These are phyloP conservation scores for Sminthurides bifidus DNA, from an alignment of 1,140 invertebrate genomes.

Conservation along the genomic window DNA sequence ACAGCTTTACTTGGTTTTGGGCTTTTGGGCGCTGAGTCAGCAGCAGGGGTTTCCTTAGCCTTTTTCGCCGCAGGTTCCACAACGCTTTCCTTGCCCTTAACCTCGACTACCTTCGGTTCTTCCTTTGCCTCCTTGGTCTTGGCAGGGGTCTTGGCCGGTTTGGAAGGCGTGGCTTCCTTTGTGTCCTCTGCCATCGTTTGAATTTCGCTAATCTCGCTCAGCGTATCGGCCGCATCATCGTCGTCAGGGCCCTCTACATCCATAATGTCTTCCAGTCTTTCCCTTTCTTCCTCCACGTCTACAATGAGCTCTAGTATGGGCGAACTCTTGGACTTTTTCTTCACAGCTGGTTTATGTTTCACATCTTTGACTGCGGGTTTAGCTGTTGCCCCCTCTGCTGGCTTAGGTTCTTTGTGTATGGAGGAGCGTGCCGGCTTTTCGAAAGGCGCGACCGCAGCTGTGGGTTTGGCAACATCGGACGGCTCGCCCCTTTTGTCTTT, in stretches of 20 bases:
- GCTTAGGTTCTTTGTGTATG: slow-evolving; percentile 44
- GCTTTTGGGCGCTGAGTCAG: slow-evolving; percentile 16
- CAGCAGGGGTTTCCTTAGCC: not conserved
- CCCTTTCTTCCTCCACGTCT: slow-evolving; percentile 25
- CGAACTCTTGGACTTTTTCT: slow-evolving; percentile 33
- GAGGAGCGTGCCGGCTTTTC: not conserved
- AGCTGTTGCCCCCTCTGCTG: not conserved
- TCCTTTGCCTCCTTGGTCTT: slow-evolving; percentile 8
- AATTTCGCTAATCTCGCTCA: slow-evolving; percentile 32
- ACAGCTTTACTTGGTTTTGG: slow-evolving; percentile 32
- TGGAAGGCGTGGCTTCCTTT: slow-evolving; percentile 6
- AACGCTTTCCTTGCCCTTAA: not conserved
- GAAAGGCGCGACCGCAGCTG: not conserved
- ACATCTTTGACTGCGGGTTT: slow-evolving; percentile 32
- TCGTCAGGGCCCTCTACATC: slow-evolving; percentile 18
- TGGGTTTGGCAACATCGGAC: too few relatives aligned
- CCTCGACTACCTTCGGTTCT: not conserved
- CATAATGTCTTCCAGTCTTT: not conserved
- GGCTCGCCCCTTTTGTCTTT: slow-evolving; percentile 3
- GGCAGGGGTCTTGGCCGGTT: not conserved
- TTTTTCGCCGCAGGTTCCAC: slow-evolving; percentile 2
- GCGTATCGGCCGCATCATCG: slow-evolving; percentile 26
- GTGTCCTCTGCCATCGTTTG: slow-evolving; percentile 25
- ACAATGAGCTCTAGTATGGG: slow-evolving; percentile 26
- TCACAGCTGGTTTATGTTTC: slow-evolving; percentile 34